Evolutionary conservation across 2,113 vertebrate genomes (phyloP), one percentile per base, ranked within the genome.

Genomic region (Epinephelus cyanopodus): DNA sequence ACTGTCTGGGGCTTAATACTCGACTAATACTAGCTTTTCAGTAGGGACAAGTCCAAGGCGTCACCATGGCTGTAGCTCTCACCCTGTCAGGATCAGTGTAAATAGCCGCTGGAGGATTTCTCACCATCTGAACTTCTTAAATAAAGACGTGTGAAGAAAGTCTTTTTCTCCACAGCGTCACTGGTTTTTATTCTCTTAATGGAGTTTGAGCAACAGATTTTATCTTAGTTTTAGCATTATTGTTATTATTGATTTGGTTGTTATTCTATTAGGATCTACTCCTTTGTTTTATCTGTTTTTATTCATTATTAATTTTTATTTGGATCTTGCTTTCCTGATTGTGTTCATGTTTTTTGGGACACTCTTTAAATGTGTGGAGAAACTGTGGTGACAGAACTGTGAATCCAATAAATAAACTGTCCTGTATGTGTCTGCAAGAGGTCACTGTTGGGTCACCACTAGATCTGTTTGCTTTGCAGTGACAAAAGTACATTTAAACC

Each of bases 51-150:
- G 29, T 29, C 29, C 29, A 29, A 29, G 10, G 48, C 4, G n/a
- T 79, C 25, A 9, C 3, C 33, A 13, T 25, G 0, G 27, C 63
- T 75, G 71, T 62, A 57, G 14, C n/a, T 62, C 45, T 69, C 79
- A 48, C 56, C 47, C 56, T 68, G 79, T 75, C 72, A 62, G 33
- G 29, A n/a, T 33, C 45, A 18, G 29, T 62, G 54, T 12, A 33
- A 74, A 61, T 0, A 75, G 63, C 71, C 9, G 6, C 45, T 4
- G 54, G 70, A 29, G 47, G 23, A 52, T 60, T 67, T 74, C 70
- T 66, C 78, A 66, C 53, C 27, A 4, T 58, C 25, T 19, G 25
- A 14, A 39, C 56, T 45, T n/a, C 27, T 37, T 50, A n/a, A n/a
- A 15, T 25, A 18, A 71, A 62, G 45, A 39, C 5, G 25, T 33